phyloP scores from a whole-genome alignment of 1,140 invertebrate genomes.

The Nasonia vitripennis region DNA sequence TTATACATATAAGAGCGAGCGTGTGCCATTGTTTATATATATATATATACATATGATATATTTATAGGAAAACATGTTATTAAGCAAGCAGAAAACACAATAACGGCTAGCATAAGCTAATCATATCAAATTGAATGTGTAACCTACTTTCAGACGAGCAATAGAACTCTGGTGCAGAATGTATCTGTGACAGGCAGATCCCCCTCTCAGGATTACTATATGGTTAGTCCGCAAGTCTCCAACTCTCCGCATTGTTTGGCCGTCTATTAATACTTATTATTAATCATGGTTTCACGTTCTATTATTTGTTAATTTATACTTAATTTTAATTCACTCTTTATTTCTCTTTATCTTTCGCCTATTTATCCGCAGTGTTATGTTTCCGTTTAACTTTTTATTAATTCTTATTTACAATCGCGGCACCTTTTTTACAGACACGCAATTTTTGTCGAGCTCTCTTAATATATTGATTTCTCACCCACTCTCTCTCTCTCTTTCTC shows the following conservation, averaged over 20 bases:
- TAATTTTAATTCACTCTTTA: constrained; percentile 44
- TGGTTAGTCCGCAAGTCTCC: constrained; percentile 75
- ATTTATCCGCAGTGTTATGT: neutral
- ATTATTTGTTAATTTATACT: constrained; percentile 57
- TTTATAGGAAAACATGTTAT: constrained; percentile 36
- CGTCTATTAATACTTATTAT: constrained; percentile 70
- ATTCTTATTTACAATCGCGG: constrained; percentile 35
- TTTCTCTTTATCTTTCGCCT: constrained; percentile 36
- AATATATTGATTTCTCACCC: constrained; percentile 3
- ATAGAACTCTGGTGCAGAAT: constrained; percentile 77
- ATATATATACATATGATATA: too few relatives aligned
- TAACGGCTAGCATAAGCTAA: constrained; percentile 56
- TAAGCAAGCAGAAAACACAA: constrained; percentile 55
- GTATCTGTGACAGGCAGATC: constrained; percentile 77
- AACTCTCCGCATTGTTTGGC: constrained; percentile 76
- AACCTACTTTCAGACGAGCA: constrained; percentile 77
- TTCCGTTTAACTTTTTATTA: neutral
- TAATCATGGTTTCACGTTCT: constrained; percentile 48
- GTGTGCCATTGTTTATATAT: constrained; percentile 24
- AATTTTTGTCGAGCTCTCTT: constrained; percentile 29
- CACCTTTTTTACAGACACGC: constrained; percentile 33
- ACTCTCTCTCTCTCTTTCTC: neutral
- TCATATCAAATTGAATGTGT: constrained; percentile 74
- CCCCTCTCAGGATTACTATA: constrained; percentile 77
- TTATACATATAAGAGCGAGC: neutral